Conservation (phyloP, 2,797 vertebrate species). For the Gephyroberyx darwinii region DNA sequence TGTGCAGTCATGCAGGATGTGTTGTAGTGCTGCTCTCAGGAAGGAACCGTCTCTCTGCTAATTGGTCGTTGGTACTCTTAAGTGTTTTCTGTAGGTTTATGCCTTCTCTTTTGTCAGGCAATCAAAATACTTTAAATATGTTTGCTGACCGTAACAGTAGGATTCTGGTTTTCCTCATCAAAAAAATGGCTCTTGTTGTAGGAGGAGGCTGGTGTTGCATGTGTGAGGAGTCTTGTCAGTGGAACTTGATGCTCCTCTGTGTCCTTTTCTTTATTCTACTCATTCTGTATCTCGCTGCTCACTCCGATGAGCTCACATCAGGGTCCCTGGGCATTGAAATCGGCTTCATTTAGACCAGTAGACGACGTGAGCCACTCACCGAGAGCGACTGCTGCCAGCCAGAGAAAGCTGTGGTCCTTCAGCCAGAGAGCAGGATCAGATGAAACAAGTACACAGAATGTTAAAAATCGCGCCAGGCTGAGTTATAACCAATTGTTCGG, state of each 20-base stretch:
- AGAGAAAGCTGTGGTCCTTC: constrained; percentile 42
- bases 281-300: constrained; percentile 45
- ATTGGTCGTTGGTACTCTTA: neutral
- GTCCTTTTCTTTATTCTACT: constrained; percentile 57
- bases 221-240: constrained; percentile 27
- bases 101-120: constrained; percentile 16
- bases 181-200: neutral
- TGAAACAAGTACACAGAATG: constrained; percentile 35
- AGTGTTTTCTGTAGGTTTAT: constrained; percentile 27
- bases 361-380: constrained; percentile 34
- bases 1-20: constrained; percentile 21
- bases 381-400: constrained; percentile 51
- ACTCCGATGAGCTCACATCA: constrained; percentile 53
- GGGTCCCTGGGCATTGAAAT: constrained; percentile 50
- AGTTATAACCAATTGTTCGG: neutral
- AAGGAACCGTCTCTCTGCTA: constrained; percentile 16
- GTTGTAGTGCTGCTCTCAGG: constrained; percentile 16
- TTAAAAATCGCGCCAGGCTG: constrained; percentile 32
- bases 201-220: constrained; percentile 27
- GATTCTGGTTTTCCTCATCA: constrained; percentile 35
- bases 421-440: constrained; percentile 38
- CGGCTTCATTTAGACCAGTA: constrained; percentile 40
- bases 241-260: constrained; percentile 54
- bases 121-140: constrained; percentile 28
- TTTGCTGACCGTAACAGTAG: constrained; percentile 23